Conservation (phyloP, 1,140 invertebrate genomes). For the Helicoverpa zea region DNA sequence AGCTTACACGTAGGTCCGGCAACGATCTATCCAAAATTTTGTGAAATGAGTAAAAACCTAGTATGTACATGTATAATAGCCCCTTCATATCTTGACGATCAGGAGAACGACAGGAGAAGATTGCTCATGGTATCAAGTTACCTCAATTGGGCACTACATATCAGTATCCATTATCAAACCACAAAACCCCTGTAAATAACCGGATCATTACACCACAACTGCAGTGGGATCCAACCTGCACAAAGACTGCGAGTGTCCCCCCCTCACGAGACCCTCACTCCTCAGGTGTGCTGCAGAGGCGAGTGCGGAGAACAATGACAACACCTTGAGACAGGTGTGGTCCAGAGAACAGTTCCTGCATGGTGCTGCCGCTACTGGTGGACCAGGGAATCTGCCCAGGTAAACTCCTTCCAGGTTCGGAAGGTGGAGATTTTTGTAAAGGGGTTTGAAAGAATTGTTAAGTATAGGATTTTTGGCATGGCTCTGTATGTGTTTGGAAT, state of each 20-base stretch:
- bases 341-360: slow-evolving; percentile 91
- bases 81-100: no score
- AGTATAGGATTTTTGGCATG: neutral
- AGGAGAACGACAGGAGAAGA: no score
- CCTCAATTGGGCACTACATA: no score
- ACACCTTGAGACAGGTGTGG: slow-evolving; percentile 86
- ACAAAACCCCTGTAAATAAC: slow-evolving; percentile 7
- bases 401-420: neutral
- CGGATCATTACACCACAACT: neutral
- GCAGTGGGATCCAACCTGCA: slow-evolving; percentile 18
- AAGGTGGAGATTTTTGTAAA: neutral
- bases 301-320: slow-evolving; percentile 56
- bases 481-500: no score
- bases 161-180: no score
- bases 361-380: slow-evolving; percentile 90
- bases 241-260: slow-evolving; percentile 20
- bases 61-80: no score
- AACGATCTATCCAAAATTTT: no score
- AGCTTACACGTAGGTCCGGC: no score
- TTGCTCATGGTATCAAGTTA: no score
- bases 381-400: slow-evolving; percentile 85
- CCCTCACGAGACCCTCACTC: slow-evolving; percentile 7
- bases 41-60: no score
- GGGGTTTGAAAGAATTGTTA: no score
- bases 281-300: slow-evolving; percentile 68